Evolutionary conservation across 1,140 invertebrate species (phyloP).

Genomic region (Tetraneura akinire): DNA sequence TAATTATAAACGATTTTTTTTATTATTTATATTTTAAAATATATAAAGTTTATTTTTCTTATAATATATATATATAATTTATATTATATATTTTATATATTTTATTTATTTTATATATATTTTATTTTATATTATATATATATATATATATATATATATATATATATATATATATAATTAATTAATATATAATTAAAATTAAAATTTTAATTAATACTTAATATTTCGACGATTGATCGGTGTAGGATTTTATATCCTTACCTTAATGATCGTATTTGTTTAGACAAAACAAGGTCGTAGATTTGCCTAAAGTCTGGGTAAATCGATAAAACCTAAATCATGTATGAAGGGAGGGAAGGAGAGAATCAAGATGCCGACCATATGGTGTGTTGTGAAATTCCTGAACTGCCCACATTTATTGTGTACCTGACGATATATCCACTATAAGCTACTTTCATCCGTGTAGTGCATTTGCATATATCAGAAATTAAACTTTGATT

Average conservation of each 20-base stretch:
- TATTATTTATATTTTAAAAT: too few species aligned
- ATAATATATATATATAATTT: too few species aligned
- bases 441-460: conserved; percentile 32
- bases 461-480: conserved; percentile 39
- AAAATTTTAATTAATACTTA: too few species aligned
- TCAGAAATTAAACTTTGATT: conserved; percentile 20
- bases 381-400: conserved; percentile 51
- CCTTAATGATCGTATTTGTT: conserved; percentile 25
- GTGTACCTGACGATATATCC: conserved; percentile 29
- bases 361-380: conserved; percentile 39
- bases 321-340: conserved; percentile 36
- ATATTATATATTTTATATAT: too few species aligned
- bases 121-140: too few species aligned
- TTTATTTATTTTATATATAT: too few species aligned
- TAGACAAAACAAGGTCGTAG: conserved; percentile 7
- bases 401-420: conserved; percentile 47
- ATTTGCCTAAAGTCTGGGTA: conserved; percentile 29
- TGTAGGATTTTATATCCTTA: too few species aligned
- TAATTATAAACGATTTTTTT: too few species aligned
- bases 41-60: too few species aligned
- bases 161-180: too few species aligned
- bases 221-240: background rate
- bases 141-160: too few species aligned
- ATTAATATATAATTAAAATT: too few species aligned
- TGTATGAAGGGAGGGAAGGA: background rate